A percentile compares a stretch with the other conserved stretches of the same genome.
Conservation (phyloP, 37 sponge, comb jelly and placozoan genomes). For the Trichoplax adhaerens region DNA sequence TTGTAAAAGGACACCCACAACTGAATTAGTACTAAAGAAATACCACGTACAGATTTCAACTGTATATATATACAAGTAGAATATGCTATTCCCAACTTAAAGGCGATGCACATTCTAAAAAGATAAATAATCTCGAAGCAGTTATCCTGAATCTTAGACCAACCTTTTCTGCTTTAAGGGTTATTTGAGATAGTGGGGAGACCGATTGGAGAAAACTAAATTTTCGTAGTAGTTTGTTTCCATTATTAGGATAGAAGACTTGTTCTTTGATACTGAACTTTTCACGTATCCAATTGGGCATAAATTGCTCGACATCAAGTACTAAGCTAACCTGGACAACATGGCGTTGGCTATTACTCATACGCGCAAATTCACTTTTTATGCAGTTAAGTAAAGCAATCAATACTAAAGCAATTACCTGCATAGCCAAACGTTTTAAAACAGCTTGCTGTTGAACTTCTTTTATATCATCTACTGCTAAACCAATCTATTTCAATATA, state of each 20-base stretch:
- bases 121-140: too few species aligned
- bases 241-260: conserved; percentile 27
- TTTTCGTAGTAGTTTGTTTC: conserved; percentile 8
- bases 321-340: conserved; percentile 35
- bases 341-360: neutral
- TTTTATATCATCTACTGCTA: conserved; percentile 99
- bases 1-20: too few species aligned
- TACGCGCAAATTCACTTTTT: conserved; percentile 3
- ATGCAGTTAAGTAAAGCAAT: conserved; percentile 1
- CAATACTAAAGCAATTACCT: conserved; percentile 29
- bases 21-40: too few species aligned
- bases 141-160: too few species aligned
- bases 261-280: conserved; percentile 9
- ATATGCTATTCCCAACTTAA: too few species aligned
- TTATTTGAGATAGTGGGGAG: too few species aligned
- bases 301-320: conserved; percentile 33
- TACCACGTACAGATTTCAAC: too few species aligned
- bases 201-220: neutral
- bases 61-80: too few species aligned
- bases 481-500: conserved; percentile 59
- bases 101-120: too few species aligned
- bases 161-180: too few species aligned
- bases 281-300: conserved; percentile 17
- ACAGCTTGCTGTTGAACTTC: conserved; percentile 68
- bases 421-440: conserved; percentile 57